A percentile compares a stretch with the other conserved stretches of the same genome.
Conservation (phyloP, 2,797 vertebrate genomes). For the Sebastolobus alascanus region DNA sequence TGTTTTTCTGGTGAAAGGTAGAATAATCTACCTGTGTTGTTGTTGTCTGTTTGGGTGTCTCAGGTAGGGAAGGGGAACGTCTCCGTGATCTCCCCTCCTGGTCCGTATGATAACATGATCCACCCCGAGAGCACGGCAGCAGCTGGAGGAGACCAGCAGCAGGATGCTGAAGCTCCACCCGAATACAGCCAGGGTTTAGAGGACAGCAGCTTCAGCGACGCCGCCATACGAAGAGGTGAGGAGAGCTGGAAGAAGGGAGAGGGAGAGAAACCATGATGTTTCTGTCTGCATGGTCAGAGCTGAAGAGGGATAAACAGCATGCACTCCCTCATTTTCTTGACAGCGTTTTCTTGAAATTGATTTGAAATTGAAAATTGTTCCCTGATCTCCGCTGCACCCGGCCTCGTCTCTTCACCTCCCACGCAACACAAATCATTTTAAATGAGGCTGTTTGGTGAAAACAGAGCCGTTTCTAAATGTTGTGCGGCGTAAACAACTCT, state of each 20-base stretch:
- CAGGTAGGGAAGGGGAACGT: constrained; percentile 62
- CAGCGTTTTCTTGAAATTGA: constrained; percentile 60
- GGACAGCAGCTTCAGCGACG: constrained; percentile 74
- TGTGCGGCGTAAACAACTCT: constrained; percentile 35
- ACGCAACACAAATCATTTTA: constrained; percentile 47
- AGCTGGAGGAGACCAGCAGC: neutral
- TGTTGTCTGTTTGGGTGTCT: constrained; percentile 2
- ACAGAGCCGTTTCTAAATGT: constrained; percentile 34
- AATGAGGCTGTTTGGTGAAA: constrained; percentile 50
- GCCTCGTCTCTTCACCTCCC: constrained; percentile 42
- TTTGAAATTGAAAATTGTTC: constrained; percentile 64
- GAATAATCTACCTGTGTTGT: neutral
- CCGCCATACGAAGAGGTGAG: constrained; percentile 81
- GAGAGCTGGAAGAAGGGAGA: too few species aligned
- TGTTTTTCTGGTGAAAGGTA: neutral
- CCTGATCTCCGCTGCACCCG: constrained; percentile 30
- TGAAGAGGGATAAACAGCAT: constrained; percentile 20
- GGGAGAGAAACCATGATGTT: neutral
- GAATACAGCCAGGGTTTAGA: constrained; percentile 55
- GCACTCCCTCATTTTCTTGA: constrained; percentile 50
- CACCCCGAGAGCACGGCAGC: constrained; percentile 12
- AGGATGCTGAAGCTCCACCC: constrained; percentile 54
- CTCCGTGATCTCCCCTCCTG: constrained; percentile 64
- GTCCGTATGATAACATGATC: constrained; percentile 42
- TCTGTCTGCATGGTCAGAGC: constrained; percentile 23